Conservation (phyloP, 1,140 invertebrate genomes). For the Listronotus bonariensis region DNA sequence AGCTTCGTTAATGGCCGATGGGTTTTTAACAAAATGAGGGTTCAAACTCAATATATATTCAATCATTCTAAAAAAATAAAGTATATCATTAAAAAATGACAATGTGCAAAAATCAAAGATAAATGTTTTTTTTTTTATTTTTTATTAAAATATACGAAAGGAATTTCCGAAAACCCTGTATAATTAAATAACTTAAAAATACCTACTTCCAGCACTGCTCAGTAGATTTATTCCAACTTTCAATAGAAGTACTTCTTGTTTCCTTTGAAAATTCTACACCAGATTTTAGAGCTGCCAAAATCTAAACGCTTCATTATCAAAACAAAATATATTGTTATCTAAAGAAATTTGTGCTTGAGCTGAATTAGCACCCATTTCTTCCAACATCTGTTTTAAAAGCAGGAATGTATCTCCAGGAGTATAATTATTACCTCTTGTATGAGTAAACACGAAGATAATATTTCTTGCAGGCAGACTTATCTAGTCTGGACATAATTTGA, state of each 20-base stretch:
- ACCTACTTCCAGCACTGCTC: conserved; percentile 46
- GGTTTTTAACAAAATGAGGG: conserved; percentile 47
- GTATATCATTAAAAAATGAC: too few relatives aligned
- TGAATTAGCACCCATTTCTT: conserved; percentile 38
- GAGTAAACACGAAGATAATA: conserved; percentile 50
- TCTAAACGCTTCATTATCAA: conserved; percentile 51
- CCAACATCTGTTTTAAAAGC: conserved; percentile 32
- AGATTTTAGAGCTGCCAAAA: conserved; percentile 42
- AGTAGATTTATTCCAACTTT: conserved; percentile 48
- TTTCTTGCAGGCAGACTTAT: conserved; percentile 48
- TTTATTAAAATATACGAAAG: too few relatives aligned
- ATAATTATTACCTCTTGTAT: conserved; percentile 45
- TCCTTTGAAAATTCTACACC: conserved; percentile 34
- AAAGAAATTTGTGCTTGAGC: conserved; percentile 42
- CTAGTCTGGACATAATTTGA: conserved; percentile 47
- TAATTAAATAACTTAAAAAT: too few relatives aligned
- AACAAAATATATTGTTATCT: conserved; percentile 46
- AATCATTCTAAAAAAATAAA: conserved; percentile 44
- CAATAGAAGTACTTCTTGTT: conserved; percentile 19
- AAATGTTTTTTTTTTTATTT: too few relatives aligned
- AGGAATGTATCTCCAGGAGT: conserved; percentile 43
- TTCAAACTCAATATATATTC: conserved; percentile 43
- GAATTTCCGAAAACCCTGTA: too few relatives aligned
- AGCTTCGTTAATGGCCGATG: conserved; percentile 49
- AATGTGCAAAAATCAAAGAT: too few relatives aligned